phyloP scores from a whole-genome alignment of 2,113 vertebrate genomes.

The Tichodroma muraria region DNA sequence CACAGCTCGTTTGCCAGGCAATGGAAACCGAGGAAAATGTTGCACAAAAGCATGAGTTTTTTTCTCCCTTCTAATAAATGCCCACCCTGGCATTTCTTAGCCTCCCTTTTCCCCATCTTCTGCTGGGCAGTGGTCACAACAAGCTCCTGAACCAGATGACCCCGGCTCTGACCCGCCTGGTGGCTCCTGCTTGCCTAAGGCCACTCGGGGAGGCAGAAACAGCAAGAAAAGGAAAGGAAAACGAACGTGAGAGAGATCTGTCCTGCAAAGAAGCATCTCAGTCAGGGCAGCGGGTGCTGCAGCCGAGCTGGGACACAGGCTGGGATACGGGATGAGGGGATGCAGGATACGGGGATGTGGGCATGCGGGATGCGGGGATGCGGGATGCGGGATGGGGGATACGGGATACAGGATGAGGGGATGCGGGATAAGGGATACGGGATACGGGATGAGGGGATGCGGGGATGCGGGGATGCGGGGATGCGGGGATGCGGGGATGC shows the following conservation, averaged over 20 bases:
- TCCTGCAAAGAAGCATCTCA: not conserved
- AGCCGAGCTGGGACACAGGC: not conserved
- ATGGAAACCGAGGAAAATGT: rapidly evolving
- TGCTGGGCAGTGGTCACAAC: not conserved
- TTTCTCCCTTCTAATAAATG: not conserved
- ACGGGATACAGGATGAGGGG: no score
- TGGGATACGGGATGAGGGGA: no score
- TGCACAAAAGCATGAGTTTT: not conserved
- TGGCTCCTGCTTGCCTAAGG: not conserved
- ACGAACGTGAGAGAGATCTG: not conserved
- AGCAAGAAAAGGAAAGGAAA: not conserved
- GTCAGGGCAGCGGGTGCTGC: not conserved
- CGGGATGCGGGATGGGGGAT: not conserved
- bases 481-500: not conserved
- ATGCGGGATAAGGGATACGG: not conserved
- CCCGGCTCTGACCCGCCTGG: not conserved
- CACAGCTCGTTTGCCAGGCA: not conserved
- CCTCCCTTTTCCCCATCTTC: not conserved
- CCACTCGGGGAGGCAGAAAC: not conserved
- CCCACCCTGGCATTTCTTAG: not conserved
- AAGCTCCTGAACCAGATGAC: not conserved
- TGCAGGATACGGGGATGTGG: not conserved
- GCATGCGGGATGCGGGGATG: not conserved
- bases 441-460: no score
- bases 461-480: not conserved